Evolutionary conservation across 2,797 vertebrate species (phyloP).

Genomic region (Enteromius treurensis): DNA sequence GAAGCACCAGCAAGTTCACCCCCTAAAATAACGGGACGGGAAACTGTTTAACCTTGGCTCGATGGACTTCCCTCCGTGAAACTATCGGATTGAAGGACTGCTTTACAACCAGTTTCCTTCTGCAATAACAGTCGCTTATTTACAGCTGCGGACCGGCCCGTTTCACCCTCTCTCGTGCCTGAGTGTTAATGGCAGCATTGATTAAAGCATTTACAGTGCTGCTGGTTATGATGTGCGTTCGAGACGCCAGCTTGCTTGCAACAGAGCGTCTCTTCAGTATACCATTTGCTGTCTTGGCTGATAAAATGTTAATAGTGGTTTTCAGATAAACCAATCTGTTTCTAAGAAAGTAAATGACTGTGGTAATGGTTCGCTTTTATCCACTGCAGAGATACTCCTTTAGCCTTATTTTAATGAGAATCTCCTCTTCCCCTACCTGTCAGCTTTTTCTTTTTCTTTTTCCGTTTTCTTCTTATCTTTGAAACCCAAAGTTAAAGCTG

Average conservation of each 20-base stretch:
- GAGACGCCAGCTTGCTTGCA: slow-evolving; percentile 36
- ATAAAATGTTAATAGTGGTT: slow-evolving; percentile 38
- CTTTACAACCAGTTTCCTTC: slow-evolving; percentile 40
- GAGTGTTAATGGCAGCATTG: slow-evolving; percentile 45
- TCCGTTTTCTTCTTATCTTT: background rate
- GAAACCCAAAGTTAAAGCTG: background rate
- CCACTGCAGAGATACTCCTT: slow-evolving; percentile 3
- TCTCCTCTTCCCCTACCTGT: background rate
- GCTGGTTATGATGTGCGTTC: slow-evolving; percentile 40
- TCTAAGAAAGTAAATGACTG: slow-evolving; percentile 17
- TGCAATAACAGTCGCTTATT: slow-evolving; percentile 42
- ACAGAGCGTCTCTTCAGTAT: background rate
- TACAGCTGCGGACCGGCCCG: slow-evolving; percentile 41
- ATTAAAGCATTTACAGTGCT: slow-evolving; percentile 46
- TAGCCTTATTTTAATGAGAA: slow-evolving; percentile 31
- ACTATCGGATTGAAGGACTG: slow-evolving; percentile 34
- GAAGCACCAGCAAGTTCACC: slow-evolving; percentile 33
- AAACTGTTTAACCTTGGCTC: slow-evolving; percentile 49
- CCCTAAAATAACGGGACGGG: slow-evolving; percentile 15
- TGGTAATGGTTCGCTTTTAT: slow-evolving; percentile 38
- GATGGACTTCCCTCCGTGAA: slow-evolving; percentile 24
- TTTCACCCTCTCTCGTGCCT: slow-evolving; percentile 31
- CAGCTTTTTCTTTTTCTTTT: background rate
- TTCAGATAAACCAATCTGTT: slow-evolving; percentile 33
- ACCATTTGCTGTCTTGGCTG: slow-evolving; percentile 26